Base-by-base conservation (phyloP, 2,113 vertebrate genomes). In the Pterocles burchelli region DNA sequence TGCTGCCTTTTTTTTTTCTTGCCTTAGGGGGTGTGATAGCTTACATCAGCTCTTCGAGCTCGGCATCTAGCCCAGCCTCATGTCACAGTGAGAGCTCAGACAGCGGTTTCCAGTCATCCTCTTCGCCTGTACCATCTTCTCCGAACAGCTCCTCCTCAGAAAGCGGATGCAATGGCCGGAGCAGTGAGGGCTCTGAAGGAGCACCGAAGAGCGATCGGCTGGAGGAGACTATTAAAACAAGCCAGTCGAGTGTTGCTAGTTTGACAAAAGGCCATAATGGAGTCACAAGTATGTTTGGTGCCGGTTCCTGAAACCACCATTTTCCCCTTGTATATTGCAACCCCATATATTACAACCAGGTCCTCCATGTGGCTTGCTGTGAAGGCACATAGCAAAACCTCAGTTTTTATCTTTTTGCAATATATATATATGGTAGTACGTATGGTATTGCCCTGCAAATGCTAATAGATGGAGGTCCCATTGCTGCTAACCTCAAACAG, bases 11-110 rank as follows among this genome's bases (percentile, higher is more conserved):
- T 72, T 82, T 95, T 85, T 54, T 36, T 88, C 89, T 96, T 87
- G 89, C 94, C 89, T 87, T 91, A 99, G 99, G 99, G 95, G 98
- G 99, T 88, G 99, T 99, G 92, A 99, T 99, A 63, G 98, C 99
- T 95, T 99, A 99, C 88, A 99, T 99, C 97, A 99, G 99, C 97
- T 99, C 99, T 93, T 99, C 99, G 17, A 98, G 99, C 97, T 99
- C 99, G 25, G 98, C 98, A 93, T 98, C 99, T 90, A 99, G 98
- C 97, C 98, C 98, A 24, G 99, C 99, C 90, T 99, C 99, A 75
- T 99, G 98, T 90, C 98, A 99, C 97, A 99, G 98, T 49, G 98
- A 99, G 94, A 98, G 98, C 96, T 98, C 99, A 73, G 99, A 99
- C 95, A 98, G 97, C 73, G 97, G 98, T 96, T 99, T 98, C 97